Conservation (phyloP, 64 coral and sea anemone genomes). For the Actinia tenebrosa region DNA sequence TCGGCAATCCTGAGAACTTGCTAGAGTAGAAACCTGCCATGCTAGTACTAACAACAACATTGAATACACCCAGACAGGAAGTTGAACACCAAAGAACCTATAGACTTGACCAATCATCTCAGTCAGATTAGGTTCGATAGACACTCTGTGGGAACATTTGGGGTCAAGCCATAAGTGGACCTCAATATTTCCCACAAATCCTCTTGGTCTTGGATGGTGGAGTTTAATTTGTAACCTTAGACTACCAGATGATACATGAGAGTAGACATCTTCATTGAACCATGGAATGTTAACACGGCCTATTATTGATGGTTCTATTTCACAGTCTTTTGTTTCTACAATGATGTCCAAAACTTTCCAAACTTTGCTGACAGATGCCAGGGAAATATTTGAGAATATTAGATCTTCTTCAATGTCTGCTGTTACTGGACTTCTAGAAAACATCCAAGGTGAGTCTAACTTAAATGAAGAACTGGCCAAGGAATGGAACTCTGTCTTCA, state of each 20-base stretch:
- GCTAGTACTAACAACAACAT: constrained; percentile 69
- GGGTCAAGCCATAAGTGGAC: constrained; percentile 73
- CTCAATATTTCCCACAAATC: constrained; percentile 40
- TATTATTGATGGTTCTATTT: constrained; percentile 34
- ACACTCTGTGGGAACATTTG: constrained; percentile 76
- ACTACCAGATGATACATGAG: constrained; percentile 42
- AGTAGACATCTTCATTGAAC: constrained; percentile 86
- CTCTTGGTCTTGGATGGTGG: constrained; percentile 71
- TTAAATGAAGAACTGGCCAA: constrained; percentile 9
- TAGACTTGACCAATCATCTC: constrained; percentile 81
- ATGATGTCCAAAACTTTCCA: constrained; percentile 81
- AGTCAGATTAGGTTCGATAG: constrained; percentile 43
- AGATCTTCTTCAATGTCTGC: constrained; percentile 42
- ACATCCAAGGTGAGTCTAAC: constrained; percentile 64
- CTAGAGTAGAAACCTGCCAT: constrained; percentile 78
- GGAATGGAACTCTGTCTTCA: constrained; percentile 67
- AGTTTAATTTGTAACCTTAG: constrained; percentile 69
- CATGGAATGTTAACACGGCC: constrained; percentile 83
- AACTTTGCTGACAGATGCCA: constrained; percentile 58
- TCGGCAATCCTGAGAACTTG: constrained; percentile 38
- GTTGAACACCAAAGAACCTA: constrained; percentile 71
- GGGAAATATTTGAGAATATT: constrained; percentile 64
- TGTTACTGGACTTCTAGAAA: constrained; percentile 24
- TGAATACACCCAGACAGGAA: constrained; percentile 73
- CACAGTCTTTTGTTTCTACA: constrained; percentile 54